Base-by-base conservation (phyloP, 2,888 invertebrate species). In the Mantis religiosa region DNA sequence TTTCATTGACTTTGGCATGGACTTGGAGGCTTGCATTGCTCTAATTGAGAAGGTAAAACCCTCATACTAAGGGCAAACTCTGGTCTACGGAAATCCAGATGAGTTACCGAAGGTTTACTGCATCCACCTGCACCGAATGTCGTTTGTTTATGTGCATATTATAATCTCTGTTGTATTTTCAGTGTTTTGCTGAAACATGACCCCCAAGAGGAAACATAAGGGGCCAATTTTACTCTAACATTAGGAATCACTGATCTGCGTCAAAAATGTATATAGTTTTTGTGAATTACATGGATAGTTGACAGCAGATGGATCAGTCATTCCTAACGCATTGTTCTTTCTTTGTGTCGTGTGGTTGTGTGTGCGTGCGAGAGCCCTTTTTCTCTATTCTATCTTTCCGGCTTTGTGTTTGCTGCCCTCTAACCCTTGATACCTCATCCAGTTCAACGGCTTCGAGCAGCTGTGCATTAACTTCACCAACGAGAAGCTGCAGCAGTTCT, bases 1-100 rank as follows among this genome's bases (percentile, higher is more conserved):
- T 92, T 98, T 98, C 94, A 98, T 98, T 94, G 98, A 98, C 95
- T 98, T 98, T 94, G 98, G 98, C 94, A 96, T 98, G 96, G 98
- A 98, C 94, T 96, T 98, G 92, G 97, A 97, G 94, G 95, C 96
- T 91, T 98, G 98, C 93, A 98, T 98, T 94, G 96, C 98, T 92
- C 95, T 98, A 91, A 96, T 98, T 93, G 97, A 98, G 95, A 98
- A 98, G 97, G 97, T 97, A 96, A 93, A 93, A 81, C 54, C 54
- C 54, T 71, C 6, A 71, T 25, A 71, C 20, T 20, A 14, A 71
- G 20, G 54, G 20, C 54, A 71, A 71, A 71, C 41, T 41, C 41
- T 71, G 54, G 54, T 20, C 20, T 71, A 71, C 20, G 25, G 20
- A 71, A 71, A 15, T 71, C 20, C 41, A 41, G 12, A 12, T 41